Evolutionary conservation across 2,113 vertebrate genomes (phyloP).

Genomic region (Lamprotornis superbus): DNA sequence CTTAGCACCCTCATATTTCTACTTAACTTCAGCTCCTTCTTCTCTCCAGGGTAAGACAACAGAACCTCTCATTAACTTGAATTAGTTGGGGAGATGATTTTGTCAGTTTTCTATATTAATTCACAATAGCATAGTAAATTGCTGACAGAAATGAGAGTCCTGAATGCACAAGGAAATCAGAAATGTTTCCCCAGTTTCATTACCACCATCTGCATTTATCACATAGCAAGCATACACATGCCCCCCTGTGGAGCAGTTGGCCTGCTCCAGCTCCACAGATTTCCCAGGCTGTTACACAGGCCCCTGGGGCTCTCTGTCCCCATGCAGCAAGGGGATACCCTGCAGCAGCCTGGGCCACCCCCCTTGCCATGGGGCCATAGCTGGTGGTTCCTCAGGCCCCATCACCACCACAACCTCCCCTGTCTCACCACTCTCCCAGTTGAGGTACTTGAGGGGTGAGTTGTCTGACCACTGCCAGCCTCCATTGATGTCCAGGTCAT

Average conservation of each 20-base stretch:
- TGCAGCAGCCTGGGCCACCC: fast-evolving
- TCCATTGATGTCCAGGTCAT: constrained; percentile 91
- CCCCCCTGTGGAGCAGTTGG: not conserved
- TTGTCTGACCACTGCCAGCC: constrained; percentile 98
- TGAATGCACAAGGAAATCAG: not conserved
- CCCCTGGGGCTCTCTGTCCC: not conserved
- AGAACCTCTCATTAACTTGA: not conserved
- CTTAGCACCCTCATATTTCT: not conserved
- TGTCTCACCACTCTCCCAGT: constrained; percentile 91
- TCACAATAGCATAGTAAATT: not conserved
- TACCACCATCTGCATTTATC: not conserved
- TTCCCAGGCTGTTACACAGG: not conserved
- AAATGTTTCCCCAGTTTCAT: not conserved
- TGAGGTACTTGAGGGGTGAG: constrained; percentile 93
- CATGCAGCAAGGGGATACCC: not conserved
- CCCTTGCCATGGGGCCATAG: not conserved
- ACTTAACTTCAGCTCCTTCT: not conserved
- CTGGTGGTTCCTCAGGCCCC: not conserved
- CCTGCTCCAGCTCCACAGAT: not conserved
- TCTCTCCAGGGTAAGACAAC: not conserved
- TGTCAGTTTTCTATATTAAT: not conserved
- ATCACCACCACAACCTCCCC: not conserved
- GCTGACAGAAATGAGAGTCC: not conserved
- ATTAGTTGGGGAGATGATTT: not conserved
- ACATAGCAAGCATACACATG: not conserved